Conservation (phyloP, 2,888 invertebrate species). For the Eupithecia exiguata region DNA sequence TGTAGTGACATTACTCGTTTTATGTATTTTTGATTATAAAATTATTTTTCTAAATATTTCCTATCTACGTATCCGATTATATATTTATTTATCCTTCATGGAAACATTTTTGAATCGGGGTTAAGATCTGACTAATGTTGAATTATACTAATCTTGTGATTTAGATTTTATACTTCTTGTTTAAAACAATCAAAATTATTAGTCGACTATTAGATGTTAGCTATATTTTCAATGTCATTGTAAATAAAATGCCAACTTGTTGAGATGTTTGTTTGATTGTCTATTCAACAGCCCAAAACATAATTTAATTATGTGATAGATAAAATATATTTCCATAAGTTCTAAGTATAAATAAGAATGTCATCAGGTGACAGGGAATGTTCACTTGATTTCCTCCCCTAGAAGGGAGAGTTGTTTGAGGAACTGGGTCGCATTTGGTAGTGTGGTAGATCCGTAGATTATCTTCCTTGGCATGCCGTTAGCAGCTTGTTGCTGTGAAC, state of each 20-base stretch:
- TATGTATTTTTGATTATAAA: conserved; percentile 58
- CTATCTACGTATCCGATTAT: conserved; percentile 3
- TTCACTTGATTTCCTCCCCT: conserved; percentile 87
- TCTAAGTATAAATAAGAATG: conserved; percentile 43
- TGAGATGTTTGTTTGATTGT: conserved; percentile 74
- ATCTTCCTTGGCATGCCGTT: conserved; percentile 90
- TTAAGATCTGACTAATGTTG: conserved; percentile 77
- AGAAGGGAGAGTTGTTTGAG: conserved; percentile 94
- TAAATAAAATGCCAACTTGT: conserved; percentile 85
- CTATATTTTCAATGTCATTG: conserved; percentile 84
- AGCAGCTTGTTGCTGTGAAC: conserved; percentile 86
- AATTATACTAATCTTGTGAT: conserved; percentile 79
- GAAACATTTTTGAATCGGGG: conserved; percentile 60
- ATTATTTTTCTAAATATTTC: conserved; percentile 48
- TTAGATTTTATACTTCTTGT: conserved; percentile 84
- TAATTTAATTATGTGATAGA: conserved; percentile 50
- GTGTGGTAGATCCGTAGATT: conserved; percentile 97
- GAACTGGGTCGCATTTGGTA: conserved; percentile 97
- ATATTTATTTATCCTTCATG: conserved; percentile 46
- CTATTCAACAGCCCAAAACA: conserved; percentile 50
- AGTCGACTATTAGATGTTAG: conserved; percentile 83
- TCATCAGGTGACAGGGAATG: conserved; percentile 58
- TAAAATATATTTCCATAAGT: conserved; percentile 44
- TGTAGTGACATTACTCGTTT: conserved; percentile 39
- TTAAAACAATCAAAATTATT: conserved; percentile 83